These are phyloP conservation scores for Eristalinus sepulchralis DNA, from an alignment of 2,888 invertebrate genomes.

Conservation along the genomic window DNA sequence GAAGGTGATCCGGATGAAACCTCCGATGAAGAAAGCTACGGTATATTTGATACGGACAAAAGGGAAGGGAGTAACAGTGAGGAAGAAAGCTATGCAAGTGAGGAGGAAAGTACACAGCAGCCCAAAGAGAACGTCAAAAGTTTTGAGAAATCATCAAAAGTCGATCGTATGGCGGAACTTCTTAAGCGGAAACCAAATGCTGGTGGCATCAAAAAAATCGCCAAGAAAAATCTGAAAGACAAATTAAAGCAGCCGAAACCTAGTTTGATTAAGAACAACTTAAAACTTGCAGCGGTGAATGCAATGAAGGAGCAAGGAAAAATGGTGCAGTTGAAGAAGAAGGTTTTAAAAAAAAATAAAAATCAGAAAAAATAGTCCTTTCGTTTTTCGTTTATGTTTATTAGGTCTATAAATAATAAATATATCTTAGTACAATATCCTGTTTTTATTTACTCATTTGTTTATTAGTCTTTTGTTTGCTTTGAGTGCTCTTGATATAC, in stretches of 20 bases:
- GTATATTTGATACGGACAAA: slow-evolving; percentile 21
- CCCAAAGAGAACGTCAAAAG: slow-evolving; percentile 58
- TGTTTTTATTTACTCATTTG: background rate
- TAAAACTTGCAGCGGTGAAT: slow-evolving; percentile 76
- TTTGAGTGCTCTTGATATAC: slow-evolving; percentile 15
- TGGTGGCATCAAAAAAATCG: slow-evolving; percentile 76
- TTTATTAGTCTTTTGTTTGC: slow-evolving; percentile 25
- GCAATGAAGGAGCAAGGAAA: slow-evolving; percentile 69
- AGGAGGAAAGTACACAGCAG: slow-evolving; percentile 45
- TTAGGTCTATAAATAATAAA: slow-evolving; percentile 50
- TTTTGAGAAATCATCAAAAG: slow-evolving; percentile 60
- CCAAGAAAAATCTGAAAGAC: slow-evolving; percentile 70
- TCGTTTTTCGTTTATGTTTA: slow-evolving; percentile 44
- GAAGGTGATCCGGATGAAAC: slow-evolving; percentile 50
- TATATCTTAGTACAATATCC: slow-evolving; percentile 43
- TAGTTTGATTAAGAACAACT: slow-evolving; percentile 56
- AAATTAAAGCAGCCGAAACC: slow-evolving; percentile 52
- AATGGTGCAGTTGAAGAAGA: slow-evolving; percentile 71
- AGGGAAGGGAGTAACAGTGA: slow-evolving; percentile 48
- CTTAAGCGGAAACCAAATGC: slow-evolving; percentile 76
- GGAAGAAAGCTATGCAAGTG: slow-evolving; percentile 41
- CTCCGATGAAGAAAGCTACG: slow-evolving; percentile 73
- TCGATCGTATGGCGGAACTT: slow-evolving; percentile 74
- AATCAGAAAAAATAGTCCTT: slow-evolving; percentile 43
- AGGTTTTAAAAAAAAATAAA: slow-evolving; percentile 73